Conservation (phyloP, 2,888 invertebrate genomes). For the Aporophyla lueneburgensis region DNA sequence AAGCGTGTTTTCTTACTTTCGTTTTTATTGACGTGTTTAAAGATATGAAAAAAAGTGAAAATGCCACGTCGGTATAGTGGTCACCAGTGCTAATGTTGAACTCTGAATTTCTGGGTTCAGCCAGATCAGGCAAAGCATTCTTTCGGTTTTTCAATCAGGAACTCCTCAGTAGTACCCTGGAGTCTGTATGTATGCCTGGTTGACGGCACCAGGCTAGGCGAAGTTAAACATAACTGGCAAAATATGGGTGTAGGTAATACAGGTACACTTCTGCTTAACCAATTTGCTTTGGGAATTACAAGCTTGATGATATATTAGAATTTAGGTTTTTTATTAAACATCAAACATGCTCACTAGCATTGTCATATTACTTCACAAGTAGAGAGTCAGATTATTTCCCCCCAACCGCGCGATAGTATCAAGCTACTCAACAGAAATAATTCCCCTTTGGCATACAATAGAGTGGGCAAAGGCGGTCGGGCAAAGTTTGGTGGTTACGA, state of each 20-base stretch:
- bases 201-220: not conserved
- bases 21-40: not conserved
- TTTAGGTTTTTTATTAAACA: too few species aligned
- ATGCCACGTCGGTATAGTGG: not conserved
- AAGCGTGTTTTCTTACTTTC: not conserved
- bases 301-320: too few species aligned
- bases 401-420: conserved; percentile 33
- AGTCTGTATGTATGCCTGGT: not conserved
- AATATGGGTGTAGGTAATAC: too few species aligned
- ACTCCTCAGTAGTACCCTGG: not conserved
- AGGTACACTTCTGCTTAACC: not conserved
- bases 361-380: conserved; percentile 4
- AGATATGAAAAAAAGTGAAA: not conserved
- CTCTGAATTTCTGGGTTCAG: too few species aligned
- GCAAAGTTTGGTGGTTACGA: conserved; percentile 82
- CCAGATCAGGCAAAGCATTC: not conserved
- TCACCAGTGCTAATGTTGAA: too few species aligned
- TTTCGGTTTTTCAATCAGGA: not conserved
- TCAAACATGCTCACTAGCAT: too few species aligned
- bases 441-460: conserved; percentile 67
- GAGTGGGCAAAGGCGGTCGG: conserved; percentile 65
- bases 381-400: conserved; percentile 5
- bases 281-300: not conserved
- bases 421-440: conserved; percentile 57
- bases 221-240: not conserved